phyloP scores from a whole-genome alignment of 2,797 vertebrate genomes.

The Gambusia yucatana region DNA sequence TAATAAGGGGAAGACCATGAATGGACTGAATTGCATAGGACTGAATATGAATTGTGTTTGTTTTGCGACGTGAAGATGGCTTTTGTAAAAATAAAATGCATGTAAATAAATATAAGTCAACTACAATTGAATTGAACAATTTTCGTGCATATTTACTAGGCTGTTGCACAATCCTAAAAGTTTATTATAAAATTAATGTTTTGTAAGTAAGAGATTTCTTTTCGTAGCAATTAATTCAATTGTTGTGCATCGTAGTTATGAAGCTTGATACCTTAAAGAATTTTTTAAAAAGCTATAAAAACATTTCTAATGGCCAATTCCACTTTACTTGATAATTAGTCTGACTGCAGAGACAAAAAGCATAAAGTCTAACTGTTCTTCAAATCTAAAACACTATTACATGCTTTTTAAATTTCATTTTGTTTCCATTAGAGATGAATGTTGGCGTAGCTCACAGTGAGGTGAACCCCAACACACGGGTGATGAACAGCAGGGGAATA shows the following conservation, averaged over 20 bases:
- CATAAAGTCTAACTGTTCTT: not conserved
- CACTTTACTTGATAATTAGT: not conserved
- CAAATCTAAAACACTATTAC: not conserved
- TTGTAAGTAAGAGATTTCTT: not conserved
- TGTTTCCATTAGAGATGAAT: constrained; percentile 83
- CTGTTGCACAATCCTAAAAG: not conserved
- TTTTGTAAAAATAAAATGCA: not conserved
- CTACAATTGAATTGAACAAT: not conserved
- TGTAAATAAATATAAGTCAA: not conserved
- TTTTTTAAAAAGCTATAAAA: not conserved
- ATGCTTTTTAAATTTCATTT: not conserved
- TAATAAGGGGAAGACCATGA: not conserved
- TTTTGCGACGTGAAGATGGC: not conserved
- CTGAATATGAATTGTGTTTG: not conserved
- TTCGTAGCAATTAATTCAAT: not conserved
- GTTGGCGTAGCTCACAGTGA: constrained; percentile 96
- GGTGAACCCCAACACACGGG: constrained; percentile 95
- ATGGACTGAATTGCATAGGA: not conserved
- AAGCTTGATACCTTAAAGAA: not conserved
- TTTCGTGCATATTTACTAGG: not conserved
- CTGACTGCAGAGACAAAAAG: not conserved
- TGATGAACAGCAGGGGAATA: constrained; percentile 94
- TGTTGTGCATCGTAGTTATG: no score
- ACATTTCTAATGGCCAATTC: not conserved
- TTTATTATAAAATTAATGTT: not conserved